Percentiles rank a stretch among this genome's conserved stretches.
Conservation (phyloP, 2,797 vertebrate genomes). For the Enteromius paludinosus region DNA sequence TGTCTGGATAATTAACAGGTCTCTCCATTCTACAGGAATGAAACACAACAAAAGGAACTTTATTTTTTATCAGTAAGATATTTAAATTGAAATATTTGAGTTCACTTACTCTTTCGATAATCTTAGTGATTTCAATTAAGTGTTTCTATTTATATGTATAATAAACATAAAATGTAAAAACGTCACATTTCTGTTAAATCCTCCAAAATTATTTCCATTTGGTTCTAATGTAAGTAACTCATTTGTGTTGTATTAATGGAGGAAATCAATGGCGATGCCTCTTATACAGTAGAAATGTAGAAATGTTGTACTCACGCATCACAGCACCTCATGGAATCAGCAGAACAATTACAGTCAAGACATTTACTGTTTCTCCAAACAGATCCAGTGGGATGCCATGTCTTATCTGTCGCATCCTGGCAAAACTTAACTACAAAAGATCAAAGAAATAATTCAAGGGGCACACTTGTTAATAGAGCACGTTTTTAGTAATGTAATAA, state of each 20-base stretch:
- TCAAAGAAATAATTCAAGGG: not conserved
- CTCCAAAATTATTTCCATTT: not conserved
- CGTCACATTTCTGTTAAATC: too few species aligned
- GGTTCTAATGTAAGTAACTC: not conserved
- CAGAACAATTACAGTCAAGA: not conserved
- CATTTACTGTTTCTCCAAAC: conserved; percentile 38
- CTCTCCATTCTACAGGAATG: not conserved
- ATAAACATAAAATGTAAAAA: too few species aligned
- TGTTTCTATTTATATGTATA: too few species aligned
- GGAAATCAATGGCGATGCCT: not conserved
- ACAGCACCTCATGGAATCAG: not conserved
- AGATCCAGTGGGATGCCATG: conserved; percentile 15
- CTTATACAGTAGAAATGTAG: not conserved
- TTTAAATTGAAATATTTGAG: too few species aligned
- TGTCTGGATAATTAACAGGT: not conserved
- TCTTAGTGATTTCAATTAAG: not conserved
- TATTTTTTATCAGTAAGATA: not conserved
- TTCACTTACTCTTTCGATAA: not conserved
- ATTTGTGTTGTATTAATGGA: too few species aligned
- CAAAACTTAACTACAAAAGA: conserved; percentile 1
- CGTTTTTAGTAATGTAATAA: not conserved
- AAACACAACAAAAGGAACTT: not conserved
- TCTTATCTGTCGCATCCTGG: not conserved
- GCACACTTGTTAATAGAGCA: not conserved
- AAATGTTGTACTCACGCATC: conserved; percentile 1